Conservation (phyloP, 1,140 invertebrate species). For the Physella acuta region DNA sequence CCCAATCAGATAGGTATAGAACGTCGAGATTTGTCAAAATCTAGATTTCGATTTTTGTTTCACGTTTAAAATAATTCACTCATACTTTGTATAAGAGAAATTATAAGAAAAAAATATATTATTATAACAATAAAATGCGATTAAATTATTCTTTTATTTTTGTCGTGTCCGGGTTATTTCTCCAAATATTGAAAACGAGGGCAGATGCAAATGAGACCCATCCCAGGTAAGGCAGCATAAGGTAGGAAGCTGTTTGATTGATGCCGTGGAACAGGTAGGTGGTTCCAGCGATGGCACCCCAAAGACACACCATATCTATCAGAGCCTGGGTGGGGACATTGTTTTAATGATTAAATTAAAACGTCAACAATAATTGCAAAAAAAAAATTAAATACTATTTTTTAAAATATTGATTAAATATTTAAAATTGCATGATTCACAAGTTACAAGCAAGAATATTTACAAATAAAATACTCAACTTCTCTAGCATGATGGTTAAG, state of each 20-base stretch:
- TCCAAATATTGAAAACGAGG: constrained; percentile 72
- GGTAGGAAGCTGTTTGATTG: constrained; percentile 70
- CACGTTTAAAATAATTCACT: no score
- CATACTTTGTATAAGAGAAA: no score
- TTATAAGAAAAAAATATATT: no score
- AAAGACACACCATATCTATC: constrained; percentile 68
- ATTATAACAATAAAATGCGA: no score
- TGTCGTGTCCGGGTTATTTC: constrained; percentile 60
- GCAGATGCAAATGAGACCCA: constrained; percentile 75
- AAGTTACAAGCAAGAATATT: background rate
- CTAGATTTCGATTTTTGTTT: no score
- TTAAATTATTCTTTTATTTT: constrained; percentile 33
- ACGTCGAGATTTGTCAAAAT: no score
- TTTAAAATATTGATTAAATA: background rate
- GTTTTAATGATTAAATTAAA: no score
- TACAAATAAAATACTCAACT: background rate
- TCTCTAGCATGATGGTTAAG: no score
- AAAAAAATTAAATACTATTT: background rate
- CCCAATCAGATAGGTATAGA: no score
- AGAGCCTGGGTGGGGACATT: no score
- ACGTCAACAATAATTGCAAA: no score
- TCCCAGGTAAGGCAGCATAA: constrained; percentile 77
- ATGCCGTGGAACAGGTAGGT: constrained; percentile 70
- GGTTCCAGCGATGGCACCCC: constrained; percentile 67
- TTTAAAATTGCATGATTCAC: background rate